Percentiles rank a stretch among this genome's conserved stretches.
These are phyloP conservation scores for Falcunculus frontatus DNA, from an alignment of 2,113 vertebrate species.

Conservation along the genomic window DNA sequence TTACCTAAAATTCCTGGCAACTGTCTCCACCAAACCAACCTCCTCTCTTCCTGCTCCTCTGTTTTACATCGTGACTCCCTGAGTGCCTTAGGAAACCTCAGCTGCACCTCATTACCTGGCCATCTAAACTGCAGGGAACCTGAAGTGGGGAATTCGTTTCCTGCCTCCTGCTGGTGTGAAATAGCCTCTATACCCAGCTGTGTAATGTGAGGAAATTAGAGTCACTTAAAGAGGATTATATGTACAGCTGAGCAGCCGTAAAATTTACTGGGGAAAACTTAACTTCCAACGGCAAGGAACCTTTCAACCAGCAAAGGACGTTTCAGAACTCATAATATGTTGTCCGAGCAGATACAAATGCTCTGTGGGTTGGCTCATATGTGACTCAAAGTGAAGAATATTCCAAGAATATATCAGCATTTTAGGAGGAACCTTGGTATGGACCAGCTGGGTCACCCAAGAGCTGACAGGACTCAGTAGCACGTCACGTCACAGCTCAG, in stretches of 20 bases:
- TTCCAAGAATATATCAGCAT: not conserved
- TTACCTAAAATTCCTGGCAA: rapidly evolving
- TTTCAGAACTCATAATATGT: not conserved
- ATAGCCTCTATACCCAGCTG: not conserved
- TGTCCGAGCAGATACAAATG: not conserved
- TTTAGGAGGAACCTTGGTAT: not conserved
- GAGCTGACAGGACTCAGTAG: not conserved
- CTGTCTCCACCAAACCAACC: rapidly evolving
- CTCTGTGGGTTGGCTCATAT: not conserved
- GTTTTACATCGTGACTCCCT: not conserved
- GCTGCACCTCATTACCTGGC: not conserved
- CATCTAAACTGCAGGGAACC: not conserved
- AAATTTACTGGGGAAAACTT: not conserved
- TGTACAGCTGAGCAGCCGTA: not conserved
- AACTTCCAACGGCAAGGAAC: not conserved
- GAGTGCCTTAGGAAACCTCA: not conserved
- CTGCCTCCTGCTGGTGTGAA: not conserved
- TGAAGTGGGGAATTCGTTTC: not conserved
- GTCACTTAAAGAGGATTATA: not conserved
- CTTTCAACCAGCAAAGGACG: not conserved
- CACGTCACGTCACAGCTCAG: not conserved
- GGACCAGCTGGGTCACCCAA: not conserved
- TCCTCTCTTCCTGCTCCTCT: not conserved
- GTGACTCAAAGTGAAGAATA: not conserved
- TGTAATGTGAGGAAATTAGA: not conserved